Conservation (phyloP, 2,888 invertebrate species). For the Drosophila sordidula region DNA sequence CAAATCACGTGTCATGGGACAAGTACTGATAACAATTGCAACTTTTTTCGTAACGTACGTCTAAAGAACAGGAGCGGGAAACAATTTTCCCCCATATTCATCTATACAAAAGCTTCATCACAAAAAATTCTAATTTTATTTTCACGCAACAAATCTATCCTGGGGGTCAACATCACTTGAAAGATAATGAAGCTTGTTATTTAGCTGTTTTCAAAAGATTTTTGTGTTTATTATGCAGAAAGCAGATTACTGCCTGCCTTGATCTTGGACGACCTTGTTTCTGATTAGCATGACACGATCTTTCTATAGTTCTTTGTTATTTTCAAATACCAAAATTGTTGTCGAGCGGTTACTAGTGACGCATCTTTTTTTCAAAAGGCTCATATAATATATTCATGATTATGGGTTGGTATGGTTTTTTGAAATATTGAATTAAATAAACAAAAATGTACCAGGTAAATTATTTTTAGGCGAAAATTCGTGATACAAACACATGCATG, state of each 20-base stretch:
- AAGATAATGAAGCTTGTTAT: slow-evolving; percentile 69
- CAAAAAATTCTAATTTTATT: slow-evolving; percentile 10
- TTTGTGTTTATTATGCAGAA: slow-evolving; percentile 65
- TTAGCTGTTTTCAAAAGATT: slow-evolving; percentile 59
- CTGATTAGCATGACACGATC: slow-evolving; percentile 62
- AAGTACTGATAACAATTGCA: slow-evolving; percentile 48
- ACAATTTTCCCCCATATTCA: background rate
- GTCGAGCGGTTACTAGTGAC: slow-evolving; percentile 24
- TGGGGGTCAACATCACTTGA: slow-evolving; percentile 66
- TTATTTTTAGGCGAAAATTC: no score
- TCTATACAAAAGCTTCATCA: background rate
- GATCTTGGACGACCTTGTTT: slow-evolving; percentile 77
- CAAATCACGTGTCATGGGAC: slow-evolving; percentile 35
- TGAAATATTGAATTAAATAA: background rate
- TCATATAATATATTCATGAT: background rate
- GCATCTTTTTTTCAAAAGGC: slow-evolving; percentile 11
- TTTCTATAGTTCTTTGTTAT: slow-evolving; percentile 47
- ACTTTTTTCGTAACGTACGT: background rate
- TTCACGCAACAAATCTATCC: slow-evolving; percentile 16
- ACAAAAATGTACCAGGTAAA: background rate
- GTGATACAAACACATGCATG: no score
- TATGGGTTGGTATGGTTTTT: background rate
- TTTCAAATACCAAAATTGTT: slow-evolving; percentile 34
- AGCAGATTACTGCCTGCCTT: slow-evolving; percentile 63
- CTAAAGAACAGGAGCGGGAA: background rate